Evolutionary conservation across 2,113 vertebrate genomes (phyloP), one percentile per base, ranked within the genome.

Genomic region (Anolis carolinensis): DNA sequence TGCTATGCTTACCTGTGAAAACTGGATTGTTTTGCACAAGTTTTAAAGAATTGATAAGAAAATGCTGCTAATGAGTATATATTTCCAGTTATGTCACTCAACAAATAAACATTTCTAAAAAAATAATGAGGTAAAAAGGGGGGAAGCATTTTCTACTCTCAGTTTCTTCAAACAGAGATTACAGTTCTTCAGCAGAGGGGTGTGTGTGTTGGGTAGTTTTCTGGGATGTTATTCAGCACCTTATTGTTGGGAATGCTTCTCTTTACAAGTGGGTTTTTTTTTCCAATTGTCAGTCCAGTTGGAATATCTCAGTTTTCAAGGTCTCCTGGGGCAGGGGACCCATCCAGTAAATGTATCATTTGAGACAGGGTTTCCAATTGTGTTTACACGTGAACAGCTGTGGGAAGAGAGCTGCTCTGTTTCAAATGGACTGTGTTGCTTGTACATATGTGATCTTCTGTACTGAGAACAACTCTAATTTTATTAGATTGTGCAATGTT

Each of bases 341-440:
- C 2, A 77, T 62, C 82, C 50, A 62, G 30, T 4, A 32, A 50
- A 10, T 13, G n/a, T n/a, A 25, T 30, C 59, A 27, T 36, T 90
- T 63, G 88, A 84, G 82, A 67, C 77, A 79, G 71, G 32, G 48
- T 81, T 52, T 67, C 14, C 6, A 23, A 84, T 0, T 27, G 84
- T 74, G n/a, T 96, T 96, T 92, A 93, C 86, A 20, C 89, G 93
- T 95, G 89, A 90, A 89, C 81, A 91, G n/a, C 83, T 92, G 65
- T 4, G 93, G 84, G 92, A 39, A 70, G 82, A 0, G 0, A 50
- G 11, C 86, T 83, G 21, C 55, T 80, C 83, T 0, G 0, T 87
- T 90, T 80, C 67, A 91, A 89, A 84, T 86, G 76, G 59, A 90
- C 83, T 20, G 80, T 91, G 87, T 95, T 95, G 93, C 93, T 92